Evolutionary conservation across 2,113 vertebrate species (phyloP).

Genomic region (Xiphophorus couchianus): DNA sequence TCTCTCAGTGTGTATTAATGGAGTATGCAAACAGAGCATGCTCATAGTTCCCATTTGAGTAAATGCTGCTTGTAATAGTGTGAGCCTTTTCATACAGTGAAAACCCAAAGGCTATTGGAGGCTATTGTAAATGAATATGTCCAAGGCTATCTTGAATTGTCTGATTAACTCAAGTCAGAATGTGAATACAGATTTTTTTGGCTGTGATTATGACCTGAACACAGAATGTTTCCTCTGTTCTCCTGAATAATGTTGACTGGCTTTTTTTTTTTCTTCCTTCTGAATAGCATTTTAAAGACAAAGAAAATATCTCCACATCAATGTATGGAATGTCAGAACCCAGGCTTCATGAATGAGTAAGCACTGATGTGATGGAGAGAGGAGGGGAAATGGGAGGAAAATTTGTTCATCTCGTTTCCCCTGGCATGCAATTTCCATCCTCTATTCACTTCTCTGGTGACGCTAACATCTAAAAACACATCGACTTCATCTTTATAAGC

Average conservation of each 20-base stretch:
- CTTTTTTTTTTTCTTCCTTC: neutral
- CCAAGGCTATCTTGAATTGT: constrained; percentile 10
- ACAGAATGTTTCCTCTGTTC: constrained; percentile 1
- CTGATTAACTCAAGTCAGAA: constrained; percentile 27
- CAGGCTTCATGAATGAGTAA: constrained; percentile 75
- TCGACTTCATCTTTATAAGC: constrained; percentile 62
- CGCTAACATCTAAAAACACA: constrained; percentile 68
- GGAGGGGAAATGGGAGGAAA: constrained; percentile 62
- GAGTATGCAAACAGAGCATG: constrained; percentile 17
- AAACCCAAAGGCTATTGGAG: constrained; percentile 6
- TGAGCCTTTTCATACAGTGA: constrained; percentile 2
- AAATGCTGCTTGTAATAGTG: neutral
- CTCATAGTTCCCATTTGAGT: neutral
- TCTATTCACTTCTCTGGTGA: constrained; percentile 51
- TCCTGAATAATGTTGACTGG: constrained; percentile 22
- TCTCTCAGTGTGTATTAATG: constrained; percentile 9
- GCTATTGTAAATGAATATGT: constrained; percentile 2
- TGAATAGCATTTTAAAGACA: constrained; percentile 17
- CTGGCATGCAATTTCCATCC: constrained; percentile 65
- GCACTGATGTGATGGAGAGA: constrained; percentile 48
- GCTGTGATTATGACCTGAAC: constrained; percentile 21
- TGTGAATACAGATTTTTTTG: constrained; percentile 15
- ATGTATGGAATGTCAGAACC: constrained; percentile 64
- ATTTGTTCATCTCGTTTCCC: constrained; percentile 67
- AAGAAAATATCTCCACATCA: constrained; percentile 25